These are phyloP conservation scores for Allolobophora icterica DNA, from an alignment of 2,888 invertebrate species.

Conservation along the genomic window DNA sequence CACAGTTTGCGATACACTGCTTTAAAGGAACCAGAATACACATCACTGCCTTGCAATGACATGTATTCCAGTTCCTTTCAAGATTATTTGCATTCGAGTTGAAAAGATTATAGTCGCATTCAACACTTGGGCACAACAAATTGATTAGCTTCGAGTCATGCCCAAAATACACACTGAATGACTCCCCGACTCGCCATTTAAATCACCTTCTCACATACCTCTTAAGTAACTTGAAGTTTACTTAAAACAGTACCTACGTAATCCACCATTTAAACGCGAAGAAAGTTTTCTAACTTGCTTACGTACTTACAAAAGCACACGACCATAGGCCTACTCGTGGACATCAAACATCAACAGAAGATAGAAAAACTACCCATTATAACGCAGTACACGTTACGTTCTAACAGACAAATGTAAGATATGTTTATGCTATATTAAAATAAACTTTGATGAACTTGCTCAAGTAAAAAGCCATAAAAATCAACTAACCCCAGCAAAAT, in stretches of 20 bases:
- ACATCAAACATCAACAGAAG: not conserved
- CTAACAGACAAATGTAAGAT: not conserved
- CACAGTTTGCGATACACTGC: too few relatives aligned
- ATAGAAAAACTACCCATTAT: not conserved
- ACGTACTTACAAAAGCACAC: not conserved
- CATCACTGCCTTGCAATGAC: too few relatives aligned
- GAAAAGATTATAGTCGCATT: too few relatives aligned
- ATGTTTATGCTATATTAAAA: not conserved
- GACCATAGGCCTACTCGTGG: not conserved
- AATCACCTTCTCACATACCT: not conserved
- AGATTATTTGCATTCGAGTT: too few relatives aligned
- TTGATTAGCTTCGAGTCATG: too few relatives aligned
- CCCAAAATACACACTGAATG: not conserved
- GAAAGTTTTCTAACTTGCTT: not conserved
- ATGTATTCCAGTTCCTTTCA: too few relatives aligned
- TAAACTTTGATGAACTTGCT: conserved; percentile 11
- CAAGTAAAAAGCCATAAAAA: not conserved
- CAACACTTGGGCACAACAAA: too few relatives aligned
- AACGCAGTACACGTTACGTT: not conserved
- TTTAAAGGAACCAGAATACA: too few relatives aligned
- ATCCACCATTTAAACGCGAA: not conserved
- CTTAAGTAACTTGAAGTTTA: not conserved
- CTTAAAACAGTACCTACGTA: not conserved
- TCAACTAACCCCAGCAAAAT: conserved; percentile 56
- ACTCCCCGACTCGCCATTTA: not conserved